Percentiles rank a stretch among this genome's conserved stretches.
Conservation (phyloP, 2,888 invertebrate genomes). For the Hirtodrosophila cameraria region DNA sequence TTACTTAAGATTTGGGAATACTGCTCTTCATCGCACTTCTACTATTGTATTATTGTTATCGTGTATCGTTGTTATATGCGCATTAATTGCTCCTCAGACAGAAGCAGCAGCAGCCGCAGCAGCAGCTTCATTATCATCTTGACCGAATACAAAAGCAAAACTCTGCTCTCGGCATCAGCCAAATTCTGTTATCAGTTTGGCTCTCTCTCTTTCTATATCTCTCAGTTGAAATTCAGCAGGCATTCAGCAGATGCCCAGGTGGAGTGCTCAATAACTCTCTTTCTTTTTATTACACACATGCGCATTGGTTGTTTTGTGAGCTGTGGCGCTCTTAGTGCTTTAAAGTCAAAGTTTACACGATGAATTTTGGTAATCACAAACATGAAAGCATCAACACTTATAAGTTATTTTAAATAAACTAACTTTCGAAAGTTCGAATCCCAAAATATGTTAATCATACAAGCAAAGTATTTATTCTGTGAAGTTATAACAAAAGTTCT, state of each 20-base stretch:
- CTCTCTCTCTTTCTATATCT: slow-evolving; percentile 2
- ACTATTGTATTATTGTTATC: slow-evolving; percentile 29
- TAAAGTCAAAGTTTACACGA: slow-evolving; percentile 17
- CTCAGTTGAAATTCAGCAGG: slow-evolving; percentile 33
- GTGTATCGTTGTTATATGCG: slow-evolving; percentile 28
- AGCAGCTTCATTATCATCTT: slow-evolving; percentile 46
- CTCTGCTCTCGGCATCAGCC: slow-evolving; percentile 13
- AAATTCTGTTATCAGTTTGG: slow-evolving; percentile 37
- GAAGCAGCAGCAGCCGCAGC: slow-evolving; percentile 19
- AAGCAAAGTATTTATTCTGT: too few species aligned
- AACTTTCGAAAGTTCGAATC: too few species aligned
- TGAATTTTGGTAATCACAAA: too few species aligned
- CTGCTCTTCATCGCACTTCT: too few species aligned
- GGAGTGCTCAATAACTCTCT: neutral
- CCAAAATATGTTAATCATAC: too few species aligned
- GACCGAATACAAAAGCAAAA: slow-evolving; percentile 5
- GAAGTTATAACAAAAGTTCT: too few species aligned
- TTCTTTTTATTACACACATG: slow-evolving; percentile 20
- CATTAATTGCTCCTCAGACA: slow-evolving; percentile 63
- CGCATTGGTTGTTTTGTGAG: slow-evolving; percentile 5
- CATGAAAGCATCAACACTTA: too few species aligned
- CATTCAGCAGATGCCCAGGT: slow-evolving; percentile 52
- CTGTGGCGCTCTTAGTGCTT: neutral
- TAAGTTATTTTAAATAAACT: too few species aligned
- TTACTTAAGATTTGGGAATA: slow-evolving; percentile 12